Percentiles rank a stretch among this genome's conserved stretches.
These are phyloP conservation scores for Bursaphelenchus okinawaensis DNA, from an alignment of 2,888 invertebrate species.

Conservation along the genomic window DNA sequence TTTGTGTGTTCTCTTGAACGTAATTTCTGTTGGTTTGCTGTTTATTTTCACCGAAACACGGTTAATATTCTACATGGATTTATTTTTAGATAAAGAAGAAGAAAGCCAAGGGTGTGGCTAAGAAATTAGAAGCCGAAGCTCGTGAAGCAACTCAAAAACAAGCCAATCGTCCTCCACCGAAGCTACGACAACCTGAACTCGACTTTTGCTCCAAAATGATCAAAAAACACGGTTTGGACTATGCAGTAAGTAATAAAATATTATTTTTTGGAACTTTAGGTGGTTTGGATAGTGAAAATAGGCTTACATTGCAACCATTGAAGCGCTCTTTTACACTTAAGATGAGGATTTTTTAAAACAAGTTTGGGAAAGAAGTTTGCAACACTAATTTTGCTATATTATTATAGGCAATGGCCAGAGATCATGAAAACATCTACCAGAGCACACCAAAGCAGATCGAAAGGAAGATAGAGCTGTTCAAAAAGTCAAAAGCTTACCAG, in stretches of 20 bases:
- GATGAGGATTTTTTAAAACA: too few relatives aligned
- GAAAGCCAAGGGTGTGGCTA: conserved; percentile 26
- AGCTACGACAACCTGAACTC: conserved; percentile 38
- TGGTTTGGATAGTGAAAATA: too few relatives aligned
- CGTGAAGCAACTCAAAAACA: conserved; percentile 1
- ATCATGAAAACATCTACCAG: conserved; percentile 48
- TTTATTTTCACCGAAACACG: too few relatives aligned
- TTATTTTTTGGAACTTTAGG: too few relatives aligned
- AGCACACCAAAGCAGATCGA: conserved; percentile 50
- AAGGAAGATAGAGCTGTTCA: conserved; percentile 40
- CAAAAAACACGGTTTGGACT: conserved; percentile 44
- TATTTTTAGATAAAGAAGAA: conserved; percentile 16
- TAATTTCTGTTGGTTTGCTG: too few relatives aligned
- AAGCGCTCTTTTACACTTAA: conserved; percentile 3
- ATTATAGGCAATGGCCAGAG: conserved; percentile 50
- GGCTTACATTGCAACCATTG: too few relatives aligned
- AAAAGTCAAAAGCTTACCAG: conserved; percentile 23
- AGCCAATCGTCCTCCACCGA: conserved; percentile 23
- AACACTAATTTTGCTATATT: not conserved
- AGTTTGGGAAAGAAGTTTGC: not conserved
- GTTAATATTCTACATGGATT: not conserved
- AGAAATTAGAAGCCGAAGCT: conserved; percentile 31
- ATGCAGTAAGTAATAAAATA: conserved; percentile 32
- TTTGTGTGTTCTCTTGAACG: not conserved
- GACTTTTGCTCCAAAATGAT: conserved; percentile 48